These are phyloP conservation scores for Channallabes apus DNA, from an alignment of 2,797 vertebrate genomes.

Conservation along the genomic window DNA sequence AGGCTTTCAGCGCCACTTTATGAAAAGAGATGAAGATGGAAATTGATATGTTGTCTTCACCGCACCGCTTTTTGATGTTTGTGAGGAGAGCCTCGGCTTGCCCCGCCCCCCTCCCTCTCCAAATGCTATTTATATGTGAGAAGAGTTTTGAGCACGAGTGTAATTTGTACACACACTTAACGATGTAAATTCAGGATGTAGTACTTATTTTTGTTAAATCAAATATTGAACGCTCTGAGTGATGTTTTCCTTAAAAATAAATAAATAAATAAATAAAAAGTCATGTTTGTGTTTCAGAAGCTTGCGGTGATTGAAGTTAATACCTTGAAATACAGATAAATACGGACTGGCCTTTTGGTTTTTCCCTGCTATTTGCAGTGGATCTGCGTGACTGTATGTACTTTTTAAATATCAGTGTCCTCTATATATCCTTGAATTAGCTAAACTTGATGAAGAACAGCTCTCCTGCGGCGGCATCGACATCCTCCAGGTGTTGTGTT, in stretches of 20 bases:
- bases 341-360: background rate
- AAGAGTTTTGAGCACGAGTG: background rate
- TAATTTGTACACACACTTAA: slow-evolving; percentile 4
- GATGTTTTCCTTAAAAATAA: background rate
- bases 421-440: slow-evolving; percentile 9
- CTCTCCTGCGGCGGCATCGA: background rate
- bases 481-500: slow-evolving; percentile 18
- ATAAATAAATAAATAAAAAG: background rate
- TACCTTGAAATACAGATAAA: background rate
- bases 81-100: slow-evolving; percentile 58
- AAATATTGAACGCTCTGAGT: background rate
- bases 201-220: background rate
- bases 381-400: background rate
- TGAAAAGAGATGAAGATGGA: slow-evolving; percentile 64
- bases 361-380: background rate
- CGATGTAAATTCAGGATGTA: background rate
- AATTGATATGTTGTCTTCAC: slow-evolving; percentile 58
- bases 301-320: background rate
- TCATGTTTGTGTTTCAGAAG: background rate
- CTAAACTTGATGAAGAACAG: background rate
- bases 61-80: slow-evolving; percentile 35
- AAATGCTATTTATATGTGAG: background rate
- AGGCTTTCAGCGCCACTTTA: slow-evolving; percentile 59
- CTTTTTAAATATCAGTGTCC: background rate
- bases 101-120: slow-evolving; percentile 13